Conservation (phyloP, 2,888 invertebrate genomes). For the Molorchus minor region DNA sequence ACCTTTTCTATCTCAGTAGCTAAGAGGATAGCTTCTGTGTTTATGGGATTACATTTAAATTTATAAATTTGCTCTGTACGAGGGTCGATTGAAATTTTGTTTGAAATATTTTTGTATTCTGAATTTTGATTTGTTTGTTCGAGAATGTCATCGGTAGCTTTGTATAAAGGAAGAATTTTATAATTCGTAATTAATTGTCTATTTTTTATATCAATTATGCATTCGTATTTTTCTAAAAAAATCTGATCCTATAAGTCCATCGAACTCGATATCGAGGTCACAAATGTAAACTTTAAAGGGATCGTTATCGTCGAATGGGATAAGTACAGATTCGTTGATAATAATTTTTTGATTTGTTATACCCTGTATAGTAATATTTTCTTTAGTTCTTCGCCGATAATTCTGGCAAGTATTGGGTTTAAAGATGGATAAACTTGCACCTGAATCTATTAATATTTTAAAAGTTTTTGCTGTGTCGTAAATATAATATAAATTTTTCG, state of each 20-base stretch:
- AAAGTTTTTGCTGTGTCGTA: constrained; percentile 1
- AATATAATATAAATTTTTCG: constrained; percentile 6
- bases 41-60: not conserved
- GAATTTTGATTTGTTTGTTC: not conserved
- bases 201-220: constrained; percentile 16
- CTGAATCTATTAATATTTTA: constrained; percentile 21
- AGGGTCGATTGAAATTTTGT: not conserved
- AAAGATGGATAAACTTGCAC: constrained; percentile 28
- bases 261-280: constrained; percentile 21
- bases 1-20: not conserved
- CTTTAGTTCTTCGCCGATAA: not conserved
- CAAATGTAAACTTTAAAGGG: constrained; percentile 20
- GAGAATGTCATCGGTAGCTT: constrained; percentile 1
- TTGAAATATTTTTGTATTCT: not conserved
- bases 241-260: constrained; percentile 23
- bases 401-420: constrained; percentile 15
- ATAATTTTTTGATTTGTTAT: constrained; percentile 23
- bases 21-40: not conserved
- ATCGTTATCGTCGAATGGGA: constrained; percentile 15
- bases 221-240: constrained; percentile 21
- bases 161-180: constrained; percentile 15
- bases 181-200: constrained; percentile 19
- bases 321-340: constrained; percentile 22
- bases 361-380: constrained; percentile 21
- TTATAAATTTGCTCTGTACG: not conserved